These are phyloP conservation scores for Syngnathus rostellatus DNA, from an alignment of 2,797 vertebrate genomes.

Conservation along the genomic window DNA sequence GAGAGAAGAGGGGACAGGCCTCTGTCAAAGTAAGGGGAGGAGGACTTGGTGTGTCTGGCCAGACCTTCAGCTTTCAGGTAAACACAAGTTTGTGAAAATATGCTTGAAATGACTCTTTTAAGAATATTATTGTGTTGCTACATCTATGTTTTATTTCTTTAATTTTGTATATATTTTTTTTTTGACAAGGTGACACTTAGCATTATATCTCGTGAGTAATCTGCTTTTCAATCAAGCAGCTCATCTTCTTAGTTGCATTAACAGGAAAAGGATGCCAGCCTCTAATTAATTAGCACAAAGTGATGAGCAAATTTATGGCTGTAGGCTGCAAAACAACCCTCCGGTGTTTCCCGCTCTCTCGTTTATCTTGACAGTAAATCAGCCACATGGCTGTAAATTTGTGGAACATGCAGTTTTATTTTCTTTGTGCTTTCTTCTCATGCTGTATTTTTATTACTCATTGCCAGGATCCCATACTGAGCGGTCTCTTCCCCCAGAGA, in stretches of 20 bases:
- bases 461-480: conserved; percentile 78
- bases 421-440: neutral
- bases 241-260: conserved; percentile 19
- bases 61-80: conserved; percentile 87
- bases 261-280: conserved; percentile 14
- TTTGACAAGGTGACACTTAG: conserved; percentile 3
- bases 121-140: neutral
- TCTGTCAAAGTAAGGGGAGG: conserved; percentile 82
- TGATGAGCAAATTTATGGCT: conserved; percentile 35
- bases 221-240: conserved; percentile 12
- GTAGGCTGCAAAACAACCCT: conserved; percentile 13
- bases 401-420: neutral
- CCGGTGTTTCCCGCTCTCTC: conserved; percentile 30
- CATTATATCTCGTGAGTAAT: conserved; percentile 13
- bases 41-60: conserved; percentile 75
- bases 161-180: neutral
- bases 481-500: conserved; percentile 75
- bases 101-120: neutral
- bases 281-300: conserved; percentile 34
- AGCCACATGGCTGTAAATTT: conserved; percentile 4
- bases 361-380: conserved; percentile 41
- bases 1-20: conserved; percentile 71
- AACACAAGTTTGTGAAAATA: neutral
- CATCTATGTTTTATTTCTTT: conserved; percentile 1
- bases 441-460: conserved; percentile 8